Conservation (phyloP, 2,888 invertebrate genomes). For the Steinernema scapterisci region DNA sequence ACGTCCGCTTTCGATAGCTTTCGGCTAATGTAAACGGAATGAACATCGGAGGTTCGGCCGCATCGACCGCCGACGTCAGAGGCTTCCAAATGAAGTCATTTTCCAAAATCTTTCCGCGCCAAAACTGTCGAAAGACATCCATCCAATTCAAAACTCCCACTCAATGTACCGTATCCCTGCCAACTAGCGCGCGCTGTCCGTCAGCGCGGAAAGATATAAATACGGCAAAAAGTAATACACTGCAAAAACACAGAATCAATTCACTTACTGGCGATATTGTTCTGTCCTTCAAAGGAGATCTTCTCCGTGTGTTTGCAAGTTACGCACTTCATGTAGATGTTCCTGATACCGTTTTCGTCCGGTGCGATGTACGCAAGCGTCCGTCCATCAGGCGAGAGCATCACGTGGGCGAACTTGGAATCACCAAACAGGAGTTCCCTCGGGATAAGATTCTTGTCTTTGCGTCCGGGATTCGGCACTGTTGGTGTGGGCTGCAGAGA, state of each 20-base stretch:
- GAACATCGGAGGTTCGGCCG: no score
- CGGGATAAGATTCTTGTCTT: conserved; percentile 45
- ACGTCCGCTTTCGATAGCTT: no score
- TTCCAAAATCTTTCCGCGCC: no score
- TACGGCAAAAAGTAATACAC: no score
- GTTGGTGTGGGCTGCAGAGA: not conserved
- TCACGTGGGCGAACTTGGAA: conserved; percentile 62
- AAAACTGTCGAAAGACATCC: no score
- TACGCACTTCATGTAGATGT: conserved; percentile 62
- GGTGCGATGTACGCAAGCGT: conserved; percentile 63
- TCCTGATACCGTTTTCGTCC: conserved; percentile 60
- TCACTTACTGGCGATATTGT: conserved; percentile 55
- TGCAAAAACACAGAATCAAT: not conserved
- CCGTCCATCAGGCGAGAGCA: conserved; percentile 61
- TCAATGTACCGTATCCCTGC: no score
- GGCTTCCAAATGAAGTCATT: no score
- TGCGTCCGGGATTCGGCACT: not conserved
- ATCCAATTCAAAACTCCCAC: no score
- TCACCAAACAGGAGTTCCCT: conserved; percentile 59
- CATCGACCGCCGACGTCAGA: no score
- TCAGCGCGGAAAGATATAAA: no score
- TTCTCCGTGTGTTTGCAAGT: conserved; percentile 58
- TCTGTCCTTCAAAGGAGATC: conserved; percentile 62
- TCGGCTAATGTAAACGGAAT: no score
- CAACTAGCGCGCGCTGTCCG: no score